Evolutionary conservation across 1,140 invertebrate genomes (phyloP), one percentile per base, ranked within the genome.

Genomic region (Trissolcus basalis): DNA sequence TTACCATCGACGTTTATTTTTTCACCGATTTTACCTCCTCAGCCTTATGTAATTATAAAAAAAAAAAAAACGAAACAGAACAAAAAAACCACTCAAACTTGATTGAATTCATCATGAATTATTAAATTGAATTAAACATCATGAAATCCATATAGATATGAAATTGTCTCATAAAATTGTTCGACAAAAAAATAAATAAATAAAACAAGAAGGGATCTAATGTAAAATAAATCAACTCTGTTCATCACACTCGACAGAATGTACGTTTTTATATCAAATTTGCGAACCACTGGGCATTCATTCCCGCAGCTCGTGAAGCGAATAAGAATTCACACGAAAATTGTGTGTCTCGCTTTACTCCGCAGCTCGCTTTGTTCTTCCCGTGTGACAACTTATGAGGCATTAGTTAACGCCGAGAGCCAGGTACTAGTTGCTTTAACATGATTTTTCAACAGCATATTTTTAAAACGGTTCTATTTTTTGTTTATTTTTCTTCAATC

Each of bases 261-360:
- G 19, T 3, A 49, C 56, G 56, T 69, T 60, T 60, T 54, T 69
- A 51, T 27, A 27, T 27, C 1, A 27, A 27, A 58, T 50, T 63
- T 72, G 68, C 64, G 63, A 71, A 59, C 55, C 68, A 77, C 74
- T 77, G 75, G 55, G 63, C 75, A 72, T 77, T 77, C 59, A 77
- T 77, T 64, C 69, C 50, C 59, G 64, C 6, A 41, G 69, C 64
- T 73, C 70, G 69, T 78, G 72, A 69, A 72, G 54, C 59, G 60
- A 68, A 60, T 32, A 43, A 71, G 75, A 78, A 78, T 78, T 78
- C 76, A 69, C 65, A 60, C 76, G 65, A 70, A 78, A 78, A 73
- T 78, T 78, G 69, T 73, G 76, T 78, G 75, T 78, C 76, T 78
- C 76, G 60, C 49, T 58, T 67, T 63, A 63, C 45, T 7, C 9